Evolutionary conservation across 2,113 vertebrate species (phyloP).

Genomic region (Sterrhoptilus dennistouni): DNA sequence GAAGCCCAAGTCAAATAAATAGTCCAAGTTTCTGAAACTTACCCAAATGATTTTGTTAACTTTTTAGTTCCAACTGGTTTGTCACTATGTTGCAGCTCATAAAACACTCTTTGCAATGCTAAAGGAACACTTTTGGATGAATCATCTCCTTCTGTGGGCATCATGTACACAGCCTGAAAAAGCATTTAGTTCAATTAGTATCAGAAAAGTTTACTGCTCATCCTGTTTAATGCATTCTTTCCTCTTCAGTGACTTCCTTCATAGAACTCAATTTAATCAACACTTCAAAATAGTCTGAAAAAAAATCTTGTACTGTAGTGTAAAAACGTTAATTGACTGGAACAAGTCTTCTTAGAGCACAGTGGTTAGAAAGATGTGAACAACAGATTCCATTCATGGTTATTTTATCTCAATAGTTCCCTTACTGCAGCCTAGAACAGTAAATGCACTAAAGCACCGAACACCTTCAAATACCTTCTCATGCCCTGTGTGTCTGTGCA

Average conservation of each 20-base stretch:
- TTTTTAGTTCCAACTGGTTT: constrained; percentile 99
- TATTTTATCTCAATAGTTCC: neutral
- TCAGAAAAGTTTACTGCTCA: neutral
- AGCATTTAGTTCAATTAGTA: constrained; percentile 49
- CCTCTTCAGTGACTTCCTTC: neutral
- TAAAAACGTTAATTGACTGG: neutral
- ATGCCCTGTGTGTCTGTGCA: accelerated
- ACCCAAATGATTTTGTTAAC: constrained; percentile 98
- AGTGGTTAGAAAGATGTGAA: neutral
- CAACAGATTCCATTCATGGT: neutral
- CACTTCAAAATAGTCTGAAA: neutral
- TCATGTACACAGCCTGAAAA: constrained; percentile 96
- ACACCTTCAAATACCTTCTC: neutral
- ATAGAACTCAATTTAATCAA: neutral
- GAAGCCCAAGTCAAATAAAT: neutral
- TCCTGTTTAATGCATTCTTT: neutral
- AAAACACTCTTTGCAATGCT: constrained; percentile 97
- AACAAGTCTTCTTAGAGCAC: neutral
- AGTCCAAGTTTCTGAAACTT: constrained; percentile 37
- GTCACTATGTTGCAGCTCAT: constrained; percentile 97
- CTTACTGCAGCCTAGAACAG: neutral
- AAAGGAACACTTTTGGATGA: constrained; percentile 98
- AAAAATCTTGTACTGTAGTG: neutral
- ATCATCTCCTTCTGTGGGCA: constrained; percentile 98
- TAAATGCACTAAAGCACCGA: neutral